Percentiles rank a stretch among this genome's conserved stretches.
Evolutionary conservation across 92 coral and sea anemone genomes (phyloP).

Genomic region (Phenganax subtilis): DNA sequence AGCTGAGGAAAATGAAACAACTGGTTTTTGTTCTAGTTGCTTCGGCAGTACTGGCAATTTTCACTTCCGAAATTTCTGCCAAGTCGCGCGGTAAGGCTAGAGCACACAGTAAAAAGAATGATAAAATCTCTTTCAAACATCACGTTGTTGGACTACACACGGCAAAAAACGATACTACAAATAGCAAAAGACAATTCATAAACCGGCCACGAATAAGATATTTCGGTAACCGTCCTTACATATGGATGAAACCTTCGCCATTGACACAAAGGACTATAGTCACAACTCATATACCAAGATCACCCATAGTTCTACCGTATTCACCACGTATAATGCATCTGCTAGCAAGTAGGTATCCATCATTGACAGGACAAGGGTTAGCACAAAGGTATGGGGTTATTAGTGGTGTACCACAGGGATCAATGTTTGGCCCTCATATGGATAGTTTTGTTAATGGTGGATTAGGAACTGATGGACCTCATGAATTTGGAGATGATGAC

Average conservation of each 20-base stretch:
- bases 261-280: constrained; percentile 95
- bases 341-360: constrained; percentile 36
- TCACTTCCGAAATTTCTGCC: neutral
- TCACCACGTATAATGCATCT: constrained; percentile 39
- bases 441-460: neutral
- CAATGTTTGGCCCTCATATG: constrained; percentile 12
- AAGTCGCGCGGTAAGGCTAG: neutral
- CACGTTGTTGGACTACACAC: neutral
- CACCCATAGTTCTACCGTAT: constrained; percentile 84
- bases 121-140: neutral
- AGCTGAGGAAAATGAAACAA: constrained; percentile 19
- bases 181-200: constrained; percentile 68
- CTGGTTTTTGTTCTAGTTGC: neutral
- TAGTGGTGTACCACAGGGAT: constrained; percentile 24
- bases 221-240: constrained; percentile 60
- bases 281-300: constrained; percentile 92
- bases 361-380: constrained; percentile 33
- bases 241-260: constrained; percentile 92
- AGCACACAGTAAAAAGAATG: neutral
- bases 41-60: neutral
- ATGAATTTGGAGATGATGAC: constrained; percentile 53
- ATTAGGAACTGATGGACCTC: neutral
- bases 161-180: constrained; percentile 49
- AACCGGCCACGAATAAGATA: constrained; percentile 60
- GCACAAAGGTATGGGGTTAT: constrained; percentile 26